phyloP scores from a whole-genome alignment of 2,113 vertebrate genomes.

The Upupa epops region DNA sequence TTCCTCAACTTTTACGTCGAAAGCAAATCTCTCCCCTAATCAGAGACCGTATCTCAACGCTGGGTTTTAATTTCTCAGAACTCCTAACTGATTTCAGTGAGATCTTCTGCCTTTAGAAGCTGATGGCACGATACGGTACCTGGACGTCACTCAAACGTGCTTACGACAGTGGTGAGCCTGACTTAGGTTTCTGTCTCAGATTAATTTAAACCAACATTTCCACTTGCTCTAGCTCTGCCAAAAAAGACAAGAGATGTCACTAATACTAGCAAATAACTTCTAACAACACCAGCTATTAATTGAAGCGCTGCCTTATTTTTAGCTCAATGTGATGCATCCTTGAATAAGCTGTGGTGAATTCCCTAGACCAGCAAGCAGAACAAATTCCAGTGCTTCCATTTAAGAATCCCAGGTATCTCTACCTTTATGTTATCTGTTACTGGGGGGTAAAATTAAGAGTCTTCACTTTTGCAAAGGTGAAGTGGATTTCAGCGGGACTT shows the following conservation, averaged over 20 bases:
- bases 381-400: background rate
- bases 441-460: background rate
- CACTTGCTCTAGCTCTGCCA: background rate
- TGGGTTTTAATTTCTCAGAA: background rate
- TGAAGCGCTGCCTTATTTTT: background rate
- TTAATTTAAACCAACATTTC: slow-evolving; percentile 41
- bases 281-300: background rate
- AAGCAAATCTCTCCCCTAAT: slow-evolving; percentile 9
- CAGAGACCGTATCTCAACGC: background rate
- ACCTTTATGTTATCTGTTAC: background rate
- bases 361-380: background rate
- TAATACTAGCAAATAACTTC: background rate
- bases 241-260: background rate
- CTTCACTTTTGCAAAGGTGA: background rate
- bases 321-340: background rate
- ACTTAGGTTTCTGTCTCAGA: slow-evolving; percentile 24
- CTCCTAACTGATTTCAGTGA: background rate
- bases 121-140: slow-evolving; percentile 25
- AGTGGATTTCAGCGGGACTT: background rate
- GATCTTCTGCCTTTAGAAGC: background rate
- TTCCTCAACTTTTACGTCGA: background rate
- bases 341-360: too few relatives aligned
- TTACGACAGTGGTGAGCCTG: slow-evolving; percentile 11
- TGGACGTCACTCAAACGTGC: background rate
- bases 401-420: background rate